Base-by-base conservation (phyloP, 2,113 vertebrate species). In the rat (Rattus norvegicus) region DNA sequence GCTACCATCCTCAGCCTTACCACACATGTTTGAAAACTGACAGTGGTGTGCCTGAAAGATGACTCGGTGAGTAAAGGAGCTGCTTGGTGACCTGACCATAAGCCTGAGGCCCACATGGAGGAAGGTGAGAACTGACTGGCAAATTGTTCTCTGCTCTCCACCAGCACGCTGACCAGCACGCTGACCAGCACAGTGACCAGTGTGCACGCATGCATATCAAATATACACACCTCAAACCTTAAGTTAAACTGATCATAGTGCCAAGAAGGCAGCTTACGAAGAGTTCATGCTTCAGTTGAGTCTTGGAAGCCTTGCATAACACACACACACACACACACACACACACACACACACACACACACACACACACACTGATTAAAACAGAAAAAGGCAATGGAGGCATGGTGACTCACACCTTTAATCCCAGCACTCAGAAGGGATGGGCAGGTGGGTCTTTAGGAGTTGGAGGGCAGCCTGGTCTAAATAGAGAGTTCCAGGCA, bases 21-120 rank as follows among this genome's bases (percentile, higher is more conserved):
- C n/a, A n/a, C 26, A 59, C 1, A 56, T 59, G 84, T 95, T 92
- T 85, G 54, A 88, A 96, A 95, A 61, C 4, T 49, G 9, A 72
- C 69, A 33, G 24, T 26, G 52, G 56, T 26, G 26, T 19, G 7
- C 19, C 39, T 5, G 26, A 3, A 22, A 65, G 54, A 39, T 12
- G 43, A 39, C 39, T 61, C 72, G 63, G 72, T 36, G n/a, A 54
- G 33, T 14, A 70, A 83, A 26, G 36, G 22, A 13, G 17, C 36
- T 14, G 6, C 11, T 56, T 43, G 80, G 13, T 11, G 11, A 39
- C 54, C 80, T 39, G 54, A 83, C 54, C 20, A 20, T 22, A 12
- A 61, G 26, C 56, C 36, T 24, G 56, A 61, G n/a, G 39, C 80
- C 36, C n/a, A 83, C 20, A 59, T 7, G 56, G 54, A 7, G 7